phyloP scores from a whole-genome alignment of 2,888 invertebrate genomes.

The Bombyx huttoni region DNA sequence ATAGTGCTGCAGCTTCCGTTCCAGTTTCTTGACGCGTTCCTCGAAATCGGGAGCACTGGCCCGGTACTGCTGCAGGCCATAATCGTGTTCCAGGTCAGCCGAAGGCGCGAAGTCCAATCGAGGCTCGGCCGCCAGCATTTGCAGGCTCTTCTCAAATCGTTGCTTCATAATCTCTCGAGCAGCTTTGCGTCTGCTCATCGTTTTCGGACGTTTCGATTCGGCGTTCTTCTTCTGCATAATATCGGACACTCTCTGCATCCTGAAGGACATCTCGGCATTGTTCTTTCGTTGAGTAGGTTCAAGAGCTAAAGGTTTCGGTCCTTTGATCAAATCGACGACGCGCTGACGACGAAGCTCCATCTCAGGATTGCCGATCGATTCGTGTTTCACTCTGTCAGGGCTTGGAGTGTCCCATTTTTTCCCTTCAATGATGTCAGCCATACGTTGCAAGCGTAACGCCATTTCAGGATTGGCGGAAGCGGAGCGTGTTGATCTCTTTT shows the following conservation, averaged over 20 bases:
- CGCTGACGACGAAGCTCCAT: constrained; percentile 44
- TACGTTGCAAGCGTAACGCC: constrained; percentile 38
- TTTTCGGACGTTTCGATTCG: constrained; percentile 34
- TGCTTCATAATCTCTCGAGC: constrained; percentile 79
- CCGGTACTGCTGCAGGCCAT: constrained; percentile 85
- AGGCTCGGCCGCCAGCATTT: constrained; percentile 86
- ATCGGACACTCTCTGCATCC: constrained; percentile 83
- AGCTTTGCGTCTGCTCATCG: constrained; percentile 37
- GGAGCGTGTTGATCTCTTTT: constrained; percentile 26
- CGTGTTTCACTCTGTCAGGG: constrained; percentile 34
- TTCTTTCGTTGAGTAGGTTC: constrained; percentile 25
- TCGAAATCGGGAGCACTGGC: constrained; percentile 88
- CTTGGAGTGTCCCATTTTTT: constrained; percentile 36
- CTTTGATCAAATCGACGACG: constrained; percentile 43
- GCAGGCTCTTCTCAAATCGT: constrained; percentile 88
- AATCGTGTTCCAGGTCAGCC: constrained; percentile 83
- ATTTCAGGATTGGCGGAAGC: constrained; percentile 39
- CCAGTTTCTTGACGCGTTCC: constrained; percentile 87
- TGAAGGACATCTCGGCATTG: constrained; percentile 51
- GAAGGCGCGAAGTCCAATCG: constrained; percentile 72
- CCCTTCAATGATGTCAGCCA: constrained; percentile 51
- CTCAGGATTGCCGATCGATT: constrained; percentile 40
- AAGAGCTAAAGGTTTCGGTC: constrained; percentile 20
- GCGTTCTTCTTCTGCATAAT: constrained; percentile 82
- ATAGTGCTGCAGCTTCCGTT: constrained; percentile 56